A percentile compares a stretch with the other conserved stretches of the same genome.
Conservation (phyloP, 1,140 invertebrate species). For the Mactra quadrangularis region DNA sequence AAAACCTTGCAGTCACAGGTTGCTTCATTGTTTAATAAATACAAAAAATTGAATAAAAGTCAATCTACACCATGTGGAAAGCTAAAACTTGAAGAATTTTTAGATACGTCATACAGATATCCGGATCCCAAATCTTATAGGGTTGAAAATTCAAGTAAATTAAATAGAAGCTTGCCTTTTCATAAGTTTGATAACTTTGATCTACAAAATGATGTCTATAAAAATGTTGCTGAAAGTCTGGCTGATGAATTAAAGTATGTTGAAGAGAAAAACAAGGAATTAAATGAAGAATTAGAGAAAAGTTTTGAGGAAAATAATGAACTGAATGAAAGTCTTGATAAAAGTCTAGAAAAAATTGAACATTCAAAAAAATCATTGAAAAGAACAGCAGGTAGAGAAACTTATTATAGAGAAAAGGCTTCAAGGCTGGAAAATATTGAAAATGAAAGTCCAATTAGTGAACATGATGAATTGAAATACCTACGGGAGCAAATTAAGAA, state of each 20-base stretch:
- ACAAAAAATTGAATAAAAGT: slow-evolving; percentile 14
- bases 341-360: background rate
- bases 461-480: background rate
- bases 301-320: background rate
- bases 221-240: background rate
- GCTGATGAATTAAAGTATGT: background rate
- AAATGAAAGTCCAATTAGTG: background rate
- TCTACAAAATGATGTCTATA: background rate
- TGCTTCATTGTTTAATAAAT: background rate
- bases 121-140: background rate
- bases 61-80: background rate
- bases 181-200: background rate
- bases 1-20: background rate
- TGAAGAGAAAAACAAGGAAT: background rate
- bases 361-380: slow-evolving; percentile 13
- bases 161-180: too few relatives aligned
- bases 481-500: background rate
- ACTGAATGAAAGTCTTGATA: slow-evolving; percentile 17
- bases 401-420: background rate
- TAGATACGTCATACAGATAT: background rate
- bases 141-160: too few relatives aligned
- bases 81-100: slow-evolving; percentile 3
- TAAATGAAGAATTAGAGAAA: slow-evolving; percentile 1
- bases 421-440: background rate
- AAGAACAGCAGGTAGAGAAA: slow-evolving; percentile 9